phyloP scores from a whole-genome alignment of 2,888 invertebrate species.

The Agonum fuliginosum region DNA sequence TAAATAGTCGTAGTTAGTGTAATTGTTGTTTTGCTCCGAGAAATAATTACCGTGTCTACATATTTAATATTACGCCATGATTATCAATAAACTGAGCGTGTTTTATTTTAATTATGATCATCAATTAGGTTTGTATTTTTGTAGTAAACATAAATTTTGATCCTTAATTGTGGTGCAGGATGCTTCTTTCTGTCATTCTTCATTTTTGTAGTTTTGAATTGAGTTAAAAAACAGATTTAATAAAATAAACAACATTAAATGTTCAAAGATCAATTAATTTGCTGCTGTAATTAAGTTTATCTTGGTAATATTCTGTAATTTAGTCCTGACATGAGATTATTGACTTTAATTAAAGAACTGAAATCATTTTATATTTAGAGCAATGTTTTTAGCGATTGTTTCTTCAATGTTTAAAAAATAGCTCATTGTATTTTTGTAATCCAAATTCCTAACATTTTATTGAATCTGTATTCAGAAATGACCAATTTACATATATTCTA shows the following conservation, averaged over 20 bases:
- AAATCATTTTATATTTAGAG: too few species aligned
- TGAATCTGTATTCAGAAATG: constrained; percentile 10
- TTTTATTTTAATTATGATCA: constrained; percentile 15
- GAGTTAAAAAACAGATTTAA: constrained; percentile 11
- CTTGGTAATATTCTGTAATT: too few species aligned
- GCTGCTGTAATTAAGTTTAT: neutral
- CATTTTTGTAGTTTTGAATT: constrained; percentile 21
- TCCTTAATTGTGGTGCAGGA: neutral
- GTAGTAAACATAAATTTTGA: neutral
- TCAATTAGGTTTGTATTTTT: constrained; percentile 6
- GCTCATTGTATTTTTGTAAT: neutral
- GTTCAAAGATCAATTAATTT: neutral
- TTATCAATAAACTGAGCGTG: constrained; percentile 15
- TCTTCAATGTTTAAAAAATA: neutral
- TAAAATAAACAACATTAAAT: neutral
- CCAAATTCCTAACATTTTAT: neutral
- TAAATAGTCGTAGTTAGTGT: constrained; percentile 19
- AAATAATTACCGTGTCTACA: constrained; percentile 39
- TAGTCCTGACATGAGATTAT: neutral
- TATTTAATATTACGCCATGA: constrained; percentile 26
- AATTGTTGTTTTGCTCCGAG: constrained; percentile 46
- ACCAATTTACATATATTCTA: neutral
- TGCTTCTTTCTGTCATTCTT: constrained; percentile 22
- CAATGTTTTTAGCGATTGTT: too few species aligned
- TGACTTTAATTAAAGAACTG: neutral